These are phyloP conservation scores for Cranoglanis bouderius DNA, from an alignment of 2,113 vertebrate genomes.

Conservation along the genomic window DNA sequence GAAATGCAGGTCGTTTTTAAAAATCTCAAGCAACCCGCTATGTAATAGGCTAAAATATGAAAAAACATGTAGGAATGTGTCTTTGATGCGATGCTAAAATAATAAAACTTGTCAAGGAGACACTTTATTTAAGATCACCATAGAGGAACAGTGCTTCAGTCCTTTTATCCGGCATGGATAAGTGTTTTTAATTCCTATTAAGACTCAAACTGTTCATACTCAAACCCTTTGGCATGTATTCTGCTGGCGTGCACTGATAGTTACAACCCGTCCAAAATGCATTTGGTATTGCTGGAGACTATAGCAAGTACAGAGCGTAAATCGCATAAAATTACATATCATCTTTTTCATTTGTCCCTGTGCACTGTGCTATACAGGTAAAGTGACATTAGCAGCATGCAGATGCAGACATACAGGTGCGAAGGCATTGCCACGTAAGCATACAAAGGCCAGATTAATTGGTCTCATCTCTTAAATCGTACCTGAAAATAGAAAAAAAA, in stretches of 20 bases:
- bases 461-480: conserved; percentile 70
- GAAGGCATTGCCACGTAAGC: conserved; percentile 49
- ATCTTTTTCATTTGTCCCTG: conserved; percentile 36
- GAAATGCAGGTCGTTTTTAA: neutral
- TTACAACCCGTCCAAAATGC: neutral
- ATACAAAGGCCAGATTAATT: conserved; percentile 58
- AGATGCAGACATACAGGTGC: conserved; percentile 50
- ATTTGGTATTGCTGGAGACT: neutral
- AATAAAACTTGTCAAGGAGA: neutral
- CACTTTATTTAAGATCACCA: neutral
- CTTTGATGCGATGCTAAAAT: neutral
- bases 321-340: neutral
- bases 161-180: neutral
- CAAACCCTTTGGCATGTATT: conserved; percentile 3
- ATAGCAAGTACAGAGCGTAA: neutral
- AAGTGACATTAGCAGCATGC: conserved; percentile 40
- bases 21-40: neutral
- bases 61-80: conserved; percentile 38
- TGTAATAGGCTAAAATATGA: conserved; percentile 29
- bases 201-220: neutral
- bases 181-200: neutral
- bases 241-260: neutral
- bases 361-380: conserved; percentile 63
- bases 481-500: conserved; percentile 65
- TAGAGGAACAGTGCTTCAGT: neutral